Evolutionary conservation across 2,888 invertebrate genomes (phyloP).

Genomic region (Scaeva pyrastri): DNA sequence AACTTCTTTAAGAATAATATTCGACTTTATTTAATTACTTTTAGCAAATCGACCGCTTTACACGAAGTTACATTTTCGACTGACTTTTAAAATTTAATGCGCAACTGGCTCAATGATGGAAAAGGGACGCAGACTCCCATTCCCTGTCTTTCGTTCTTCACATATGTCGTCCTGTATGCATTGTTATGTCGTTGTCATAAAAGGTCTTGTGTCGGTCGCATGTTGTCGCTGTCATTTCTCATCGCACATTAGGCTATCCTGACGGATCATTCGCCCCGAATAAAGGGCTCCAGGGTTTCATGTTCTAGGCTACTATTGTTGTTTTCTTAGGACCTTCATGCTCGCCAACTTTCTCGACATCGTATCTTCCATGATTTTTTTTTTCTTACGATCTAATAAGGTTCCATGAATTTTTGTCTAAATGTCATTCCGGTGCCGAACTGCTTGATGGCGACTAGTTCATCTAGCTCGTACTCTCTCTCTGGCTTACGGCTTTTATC

Average conservation of each 20-base stretch:
- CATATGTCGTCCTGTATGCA: too few species aligned
- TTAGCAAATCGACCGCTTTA: too few species aligned
- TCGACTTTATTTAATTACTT: too few species aligned
- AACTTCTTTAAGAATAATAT: too few species aligned
- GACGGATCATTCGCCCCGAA: constrained; percentile 6
- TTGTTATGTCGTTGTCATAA: too few species aligned
- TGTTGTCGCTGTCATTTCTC: not conserved
- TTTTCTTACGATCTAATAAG: not conserved
- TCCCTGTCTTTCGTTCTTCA: too few species aligned
- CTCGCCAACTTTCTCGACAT: not conserved
- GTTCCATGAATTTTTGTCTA: not conserved
- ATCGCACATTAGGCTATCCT: constrained; percentile 16
- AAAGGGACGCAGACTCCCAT: too few species aligned
- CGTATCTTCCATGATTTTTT: not conserved
- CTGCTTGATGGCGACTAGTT: constrained; percentile 10
- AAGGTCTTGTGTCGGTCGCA: not conserved
- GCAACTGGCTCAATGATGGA: too few species aligned
- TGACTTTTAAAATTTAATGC: too few species aligned
- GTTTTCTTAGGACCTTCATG: not conserved
- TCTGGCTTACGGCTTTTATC: not conserved
- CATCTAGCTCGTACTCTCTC: not conserved
- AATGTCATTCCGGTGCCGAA: constrained; percentile 2
- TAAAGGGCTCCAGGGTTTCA: not conserved
- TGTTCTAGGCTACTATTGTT: too few species aligned
- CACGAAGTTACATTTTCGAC: too few species aligned